Conservation (phyloP, 2,797 vertebrate species). For the Percopsis omiscomaycus region DNA sequence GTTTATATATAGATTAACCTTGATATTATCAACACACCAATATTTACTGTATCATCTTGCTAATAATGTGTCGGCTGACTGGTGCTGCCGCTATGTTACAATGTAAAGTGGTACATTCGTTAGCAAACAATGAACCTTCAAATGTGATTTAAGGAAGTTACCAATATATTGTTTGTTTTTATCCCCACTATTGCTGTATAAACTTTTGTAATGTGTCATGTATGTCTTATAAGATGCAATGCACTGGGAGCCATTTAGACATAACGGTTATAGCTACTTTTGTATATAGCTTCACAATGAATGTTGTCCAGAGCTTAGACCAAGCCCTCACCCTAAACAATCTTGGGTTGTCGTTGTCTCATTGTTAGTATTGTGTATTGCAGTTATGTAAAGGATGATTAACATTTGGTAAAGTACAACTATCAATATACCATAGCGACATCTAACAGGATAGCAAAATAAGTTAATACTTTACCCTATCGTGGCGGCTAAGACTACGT, state of each 20-base stretch:
- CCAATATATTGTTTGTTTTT: background rate
- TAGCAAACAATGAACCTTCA: slow-evolving; percentile 32
- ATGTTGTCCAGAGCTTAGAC: slow-evolving; percentile 5
- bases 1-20: too few relatives aligned
- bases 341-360: background rate
- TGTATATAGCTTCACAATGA: background rate
- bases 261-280: background rate
- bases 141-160: background rate
- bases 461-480: background rate
- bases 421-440: background rate
- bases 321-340: background rate
- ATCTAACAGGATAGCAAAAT: background rate
- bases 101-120: slow-evolving; percentile 9
- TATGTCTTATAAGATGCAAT: background rate
- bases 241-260: background rate
- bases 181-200: background rate
- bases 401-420: too few relatives aligned
- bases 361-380: background rate
- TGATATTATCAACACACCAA: too few relatives aligned
- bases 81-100: too few relatives aligned
- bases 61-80: too few relatives aligned
- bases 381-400: too few relatives aligned
- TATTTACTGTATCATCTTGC: too few relatives aligned
- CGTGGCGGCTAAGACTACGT: background rate
- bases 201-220: fast-evolving